A percentile compares a stretch with the other conserved stretches of the same genome.
phyloP scores from a whole-genome alignment of 2,888 invertebrate genomes.

The Amblyteles armatorius region DNA sequence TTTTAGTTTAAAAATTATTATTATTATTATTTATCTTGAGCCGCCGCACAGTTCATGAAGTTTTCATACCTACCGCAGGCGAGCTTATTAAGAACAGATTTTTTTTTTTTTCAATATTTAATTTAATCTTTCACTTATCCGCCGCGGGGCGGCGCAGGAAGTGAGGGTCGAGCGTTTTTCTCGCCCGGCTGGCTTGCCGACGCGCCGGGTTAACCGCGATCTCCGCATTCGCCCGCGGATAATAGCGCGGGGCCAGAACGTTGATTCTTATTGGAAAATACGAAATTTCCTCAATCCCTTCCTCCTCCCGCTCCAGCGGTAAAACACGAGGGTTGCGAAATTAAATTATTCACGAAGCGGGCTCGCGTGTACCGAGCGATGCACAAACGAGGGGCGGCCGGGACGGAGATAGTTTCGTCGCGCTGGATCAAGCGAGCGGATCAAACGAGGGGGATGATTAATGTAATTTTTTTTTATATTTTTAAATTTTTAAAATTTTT shows the following conservation, averaged over 20 bases:
- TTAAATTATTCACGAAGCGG: slow-evolving; percentile 1
- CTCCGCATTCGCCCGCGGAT: neutral
- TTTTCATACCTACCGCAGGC: no score
- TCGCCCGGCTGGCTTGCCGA: neutral
- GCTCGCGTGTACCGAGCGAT: neutral
- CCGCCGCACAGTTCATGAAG: no score
- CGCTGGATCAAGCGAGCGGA: neutral
- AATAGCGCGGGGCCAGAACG: neutral
- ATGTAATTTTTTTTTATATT: no score
- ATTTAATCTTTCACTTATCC: neutral
- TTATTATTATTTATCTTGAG: no score
- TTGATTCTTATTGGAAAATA: slow-evolving; percentile 32
- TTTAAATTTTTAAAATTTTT: neutral
- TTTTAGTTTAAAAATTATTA: neutral
- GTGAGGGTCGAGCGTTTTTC: neutral
- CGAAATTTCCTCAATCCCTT: slow-evolving; percentile 6
- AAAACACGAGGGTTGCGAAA: slow-evolving; percentile 7
- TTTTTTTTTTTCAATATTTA: neutral
- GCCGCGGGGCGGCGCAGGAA: neutral
- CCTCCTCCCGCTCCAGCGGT: neutral
- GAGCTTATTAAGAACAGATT: no score
- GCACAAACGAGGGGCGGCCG: neutral
- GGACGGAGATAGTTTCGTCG: neutral
- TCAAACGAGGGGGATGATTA: neutral
- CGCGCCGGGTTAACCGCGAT: neutral